Conservation (phyloP, 2,113 vertebrate genomes). For the Heterotilapia buettikoferi region DNA sequence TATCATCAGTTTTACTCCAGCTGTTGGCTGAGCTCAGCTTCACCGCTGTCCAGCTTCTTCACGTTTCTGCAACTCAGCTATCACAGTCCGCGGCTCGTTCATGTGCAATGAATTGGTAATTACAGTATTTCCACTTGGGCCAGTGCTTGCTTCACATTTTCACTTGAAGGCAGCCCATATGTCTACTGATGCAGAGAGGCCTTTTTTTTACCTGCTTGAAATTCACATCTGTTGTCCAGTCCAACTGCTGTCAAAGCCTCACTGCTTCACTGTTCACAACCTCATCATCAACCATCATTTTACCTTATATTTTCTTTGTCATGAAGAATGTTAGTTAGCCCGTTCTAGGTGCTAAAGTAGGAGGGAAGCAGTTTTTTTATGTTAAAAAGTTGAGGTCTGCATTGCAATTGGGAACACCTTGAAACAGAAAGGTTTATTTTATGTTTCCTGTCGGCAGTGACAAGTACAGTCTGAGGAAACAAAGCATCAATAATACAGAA, state of each 20-base stretch:
- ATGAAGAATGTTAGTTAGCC: background rate
- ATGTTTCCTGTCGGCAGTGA: background rate
- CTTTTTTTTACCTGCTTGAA: background rate
- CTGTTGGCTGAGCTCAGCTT: background rate
- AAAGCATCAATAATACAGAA: background rate
- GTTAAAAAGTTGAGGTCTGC: background rate
- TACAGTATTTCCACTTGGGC: background rate
- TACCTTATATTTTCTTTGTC: background rate
- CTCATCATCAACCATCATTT: background rate
- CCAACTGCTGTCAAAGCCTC: background rate
- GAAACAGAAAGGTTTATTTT: background rate
- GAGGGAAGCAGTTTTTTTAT: background rate
- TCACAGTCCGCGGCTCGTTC: background rate
- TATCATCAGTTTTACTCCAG: background rate
- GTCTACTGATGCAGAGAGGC: background rate
- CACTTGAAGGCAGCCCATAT: conserved; percentile 7
- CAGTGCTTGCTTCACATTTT: background rate
- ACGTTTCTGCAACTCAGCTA: conserved; percentile 28
- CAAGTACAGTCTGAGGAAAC: background rate
- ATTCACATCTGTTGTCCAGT: background rate
- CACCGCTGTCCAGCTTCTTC: background rate
- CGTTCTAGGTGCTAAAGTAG: background rate
- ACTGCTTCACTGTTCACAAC: background rate
- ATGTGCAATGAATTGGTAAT: conserved; percentile 34
- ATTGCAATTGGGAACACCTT: background rate